Conservation (phyloP, 2,113 vertebrate genomes). For the Cathartes aura region DNA sequence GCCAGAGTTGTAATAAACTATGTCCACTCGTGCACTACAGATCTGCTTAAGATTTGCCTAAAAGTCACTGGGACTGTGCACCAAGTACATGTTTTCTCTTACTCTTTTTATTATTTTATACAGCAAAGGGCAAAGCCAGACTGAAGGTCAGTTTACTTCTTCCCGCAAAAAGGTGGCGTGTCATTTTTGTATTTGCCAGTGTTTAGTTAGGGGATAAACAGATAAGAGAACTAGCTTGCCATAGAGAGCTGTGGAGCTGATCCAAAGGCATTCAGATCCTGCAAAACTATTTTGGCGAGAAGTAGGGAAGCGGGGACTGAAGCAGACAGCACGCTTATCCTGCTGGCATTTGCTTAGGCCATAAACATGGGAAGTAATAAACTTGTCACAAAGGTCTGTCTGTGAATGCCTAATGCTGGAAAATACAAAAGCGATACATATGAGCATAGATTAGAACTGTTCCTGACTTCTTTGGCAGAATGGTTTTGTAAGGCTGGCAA, state of each 20-base stretch:
- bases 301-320: background rate
- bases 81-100: background rate
- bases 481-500: background rate
- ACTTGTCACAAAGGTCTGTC: background rate
- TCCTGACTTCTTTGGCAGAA: background rate
- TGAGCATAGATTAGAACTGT: background rate
- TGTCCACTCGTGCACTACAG: background rate
- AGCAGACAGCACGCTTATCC: background rate
- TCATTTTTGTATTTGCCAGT: background rate
- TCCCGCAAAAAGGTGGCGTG: background rate
- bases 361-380: background rate
- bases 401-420: background rate
- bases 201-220: slow-evolving; percentile 39
- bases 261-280: background rate
- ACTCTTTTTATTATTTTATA: background rate
- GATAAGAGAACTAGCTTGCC: background rate
- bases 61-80: background rate
- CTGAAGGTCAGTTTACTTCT: slow-evolving; percentile 7
- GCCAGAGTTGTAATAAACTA: slow-evolving; percentile 13
- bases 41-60: background rate
- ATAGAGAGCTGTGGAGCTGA: background rate
- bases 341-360: background rate
- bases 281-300: background rate
- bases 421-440: background rate
- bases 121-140: background rate